phyloP scores from a whole-genome alignment of 2,797 vertebrate genomes.

The Esox lucius region DNA sequence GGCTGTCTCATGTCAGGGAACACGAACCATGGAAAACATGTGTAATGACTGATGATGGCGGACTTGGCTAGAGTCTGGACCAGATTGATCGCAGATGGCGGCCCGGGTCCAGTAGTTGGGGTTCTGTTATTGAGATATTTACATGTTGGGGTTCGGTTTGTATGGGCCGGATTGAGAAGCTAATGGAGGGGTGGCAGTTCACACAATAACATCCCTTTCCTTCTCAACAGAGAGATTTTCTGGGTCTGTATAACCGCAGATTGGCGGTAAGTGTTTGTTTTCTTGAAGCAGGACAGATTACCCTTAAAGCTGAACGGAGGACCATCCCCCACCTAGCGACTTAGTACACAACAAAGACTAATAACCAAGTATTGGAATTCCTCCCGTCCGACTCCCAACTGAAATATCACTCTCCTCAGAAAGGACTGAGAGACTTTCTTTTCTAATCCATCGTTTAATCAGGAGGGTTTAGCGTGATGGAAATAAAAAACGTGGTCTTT shows the following conservation, averaged over 20 bases:
- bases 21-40: slow-evolving; percentile 76
- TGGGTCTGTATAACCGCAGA: neutral
- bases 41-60: slow-evolving; percentile 75
- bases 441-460: neutral
- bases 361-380: neutral
- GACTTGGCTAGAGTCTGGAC: slow-evolving; percentile 64
- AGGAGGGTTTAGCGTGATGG: neutral
- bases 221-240: neutral
- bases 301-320: no score
- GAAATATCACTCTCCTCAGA: neutral
- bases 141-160: slow-evolving; percentile 34
- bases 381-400: neutral
- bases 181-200: neutral
- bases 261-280: no score
- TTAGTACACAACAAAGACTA: neutral
- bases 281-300: no score
- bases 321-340: neutral
- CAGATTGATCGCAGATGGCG: slow-evolving; percentile 78
- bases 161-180: neutral
- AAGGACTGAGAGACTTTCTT: neutral
- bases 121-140: slow-evolving; percentile 46
- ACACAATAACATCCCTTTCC: neutral
- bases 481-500: neutral
- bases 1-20: slow-evolving; percentile 56
- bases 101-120: slow-evolving; percentile 54